Percentiles rank a stretch among this genome's conserved stretches.
Evolutionary conservation across 1,140 invertebrate genomes (phyloP).

Genomic region (Probaryconus sp.): DNA sequence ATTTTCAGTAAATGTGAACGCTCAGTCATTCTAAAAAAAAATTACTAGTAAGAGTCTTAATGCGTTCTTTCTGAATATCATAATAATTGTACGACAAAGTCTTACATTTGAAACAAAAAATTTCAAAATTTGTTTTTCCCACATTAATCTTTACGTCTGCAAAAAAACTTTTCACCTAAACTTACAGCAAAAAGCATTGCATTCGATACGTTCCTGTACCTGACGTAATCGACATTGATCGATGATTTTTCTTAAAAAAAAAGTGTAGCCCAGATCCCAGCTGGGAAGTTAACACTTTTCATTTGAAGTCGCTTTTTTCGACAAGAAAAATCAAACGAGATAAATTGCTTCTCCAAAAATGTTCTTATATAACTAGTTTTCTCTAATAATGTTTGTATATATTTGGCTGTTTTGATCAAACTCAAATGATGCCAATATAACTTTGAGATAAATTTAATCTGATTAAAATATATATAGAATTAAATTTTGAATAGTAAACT

Average conservation of each 20-base stretch:
- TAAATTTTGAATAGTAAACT: no score
- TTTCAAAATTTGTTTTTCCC: no score
- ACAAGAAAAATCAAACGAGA: conserved; percentile 2
- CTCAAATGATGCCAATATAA: no score
- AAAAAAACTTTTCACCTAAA: conserved; percentile 25
- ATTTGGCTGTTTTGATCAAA: conserved; percentile 17
- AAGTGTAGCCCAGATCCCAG: background rate
- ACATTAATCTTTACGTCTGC: background rate
- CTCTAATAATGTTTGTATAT: conserved; percentile 7
- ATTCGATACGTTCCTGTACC: conserved; percentile 24
- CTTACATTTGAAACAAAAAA: no score
- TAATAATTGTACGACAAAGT: no score
- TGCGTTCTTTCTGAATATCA: no score
- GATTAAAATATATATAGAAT: no score
- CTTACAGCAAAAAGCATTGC: conserved; percentile 26
- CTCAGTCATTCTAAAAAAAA: no score
- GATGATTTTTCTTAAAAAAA: conserved; percentile 29
- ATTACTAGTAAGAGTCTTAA: no score
- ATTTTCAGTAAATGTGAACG: no score
- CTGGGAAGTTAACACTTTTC: conserved; percentile 23
- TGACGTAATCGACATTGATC: conserved; percentile 28
- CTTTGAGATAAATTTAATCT: no score
- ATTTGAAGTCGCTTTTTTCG: conserved; percentile 8
- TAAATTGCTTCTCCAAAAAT: conserved; percentile 13
- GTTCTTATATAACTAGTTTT: background rate